Evolutionary conservation across 2,888 invertebrate species (phyloP), one percentile per base, ranked within the genome.

Genomic region (Bellardia pandia): DNA sequence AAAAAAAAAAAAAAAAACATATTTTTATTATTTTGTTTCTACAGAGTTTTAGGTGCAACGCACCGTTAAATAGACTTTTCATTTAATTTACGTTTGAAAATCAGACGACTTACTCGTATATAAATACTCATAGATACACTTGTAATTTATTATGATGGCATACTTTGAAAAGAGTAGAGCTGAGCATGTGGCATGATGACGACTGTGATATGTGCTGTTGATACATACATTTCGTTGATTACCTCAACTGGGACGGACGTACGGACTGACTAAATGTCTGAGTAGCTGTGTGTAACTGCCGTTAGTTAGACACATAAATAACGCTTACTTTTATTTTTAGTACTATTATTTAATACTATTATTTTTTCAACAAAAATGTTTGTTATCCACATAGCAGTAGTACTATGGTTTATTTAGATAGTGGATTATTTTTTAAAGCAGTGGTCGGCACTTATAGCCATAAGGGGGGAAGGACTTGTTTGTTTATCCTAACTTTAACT

Each of bases 31-130:
- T 45, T 11, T 66, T 42, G 3, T 45, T 23, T 23, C 14, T n/a
- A n/a, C 16, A 62, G 11, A 56, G 77, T 13, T 53, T 42, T 30
- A n/a, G 45, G 48, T 69, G 58, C 60, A 78, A 71, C 71, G 79
- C 79, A 78, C 56, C 60, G 45, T 60, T 42, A 60, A 68, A 71
- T 60, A 60, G 37, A 79, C 62, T 79, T 71, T 79, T 45, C 48
- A 71, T 71, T 79, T 71, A 69, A 79, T 78, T 78, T 78, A 78
- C 71, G 48, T 11, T 23, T 60, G 37, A 64, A 64, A 48, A 42
- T 37, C 45, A 56, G 53, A 53, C 53, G 51, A 66, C 66, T 77
- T 37, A 56, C 37, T 42, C 56, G 16, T 71, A 60, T 37, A 33
- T 60, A 23, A 23, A 23, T 23, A 23, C 23, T 23, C 14, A 33